Evolutionary conservation across 2,797 vertebrate genomes (phyloP).

Genomic region (Artibeus lituratus): DNA sequence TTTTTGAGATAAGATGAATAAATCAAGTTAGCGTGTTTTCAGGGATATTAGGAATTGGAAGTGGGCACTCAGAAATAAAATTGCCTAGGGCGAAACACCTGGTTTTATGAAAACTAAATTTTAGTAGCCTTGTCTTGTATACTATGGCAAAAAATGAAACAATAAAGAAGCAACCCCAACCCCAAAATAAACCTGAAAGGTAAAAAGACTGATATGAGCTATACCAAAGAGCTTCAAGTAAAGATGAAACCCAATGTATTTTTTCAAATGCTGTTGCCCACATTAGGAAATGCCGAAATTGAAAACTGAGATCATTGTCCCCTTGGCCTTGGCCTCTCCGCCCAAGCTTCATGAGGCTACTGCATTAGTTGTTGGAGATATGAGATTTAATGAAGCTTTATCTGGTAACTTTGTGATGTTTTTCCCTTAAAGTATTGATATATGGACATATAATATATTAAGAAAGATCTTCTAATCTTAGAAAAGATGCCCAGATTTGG

Average conservation of each 20-base stretch:
- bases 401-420: neutral
- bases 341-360: neutral
- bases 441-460: neutral
- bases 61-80: neutral
- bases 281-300: neutral
- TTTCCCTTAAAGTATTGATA: neutral
- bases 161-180: neutral
- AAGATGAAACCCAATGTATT: neutral
- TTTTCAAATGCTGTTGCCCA: neutral
- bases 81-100: neutral
- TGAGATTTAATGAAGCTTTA: neutral
- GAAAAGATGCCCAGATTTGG: neutral
- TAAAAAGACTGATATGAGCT: neutral
- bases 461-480: neutral
- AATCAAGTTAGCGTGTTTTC: neutral
- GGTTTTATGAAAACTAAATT: constrained; percentile 22
- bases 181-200: neutral
- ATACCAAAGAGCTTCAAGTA: neutral
- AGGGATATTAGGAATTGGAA: neutral
- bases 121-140: constrained; percentile 13
- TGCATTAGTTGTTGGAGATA: neutral
- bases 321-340: neutral
- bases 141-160: neutral
- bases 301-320: neutral
- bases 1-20: neutral